These are phyloP conservation scores for Hemicordylus capensis DNA, from an alignment of 2,113 vertebrate genomes.

Conservation along the genomic window DNA sequence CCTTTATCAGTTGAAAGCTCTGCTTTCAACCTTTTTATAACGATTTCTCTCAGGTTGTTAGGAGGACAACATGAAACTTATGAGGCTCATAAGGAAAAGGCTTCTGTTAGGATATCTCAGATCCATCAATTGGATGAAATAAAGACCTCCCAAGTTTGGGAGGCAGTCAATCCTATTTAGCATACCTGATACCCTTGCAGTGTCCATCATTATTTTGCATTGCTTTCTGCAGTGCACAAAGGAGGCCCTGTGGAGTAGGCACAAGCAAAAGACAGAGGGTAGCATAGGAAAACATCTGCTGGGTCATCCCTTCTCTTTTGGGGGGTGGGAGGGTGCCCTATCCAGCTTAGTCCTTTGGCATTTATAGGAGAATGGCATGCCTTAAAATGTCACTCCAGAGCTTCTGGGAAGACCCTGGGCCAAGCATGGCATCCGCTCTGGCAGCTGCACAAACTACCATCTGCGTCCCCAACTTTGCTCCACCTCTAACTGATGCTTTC, in stretches of 20 bases:
- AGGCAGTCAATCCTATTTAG: too few species aligned
- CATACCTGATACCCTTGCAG: neutral
- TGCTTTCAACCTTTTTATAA: too few species aligned
- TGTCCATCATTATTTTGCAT: neutral
- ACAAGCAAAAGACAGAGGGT: neutral
- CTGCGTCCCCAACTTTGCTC: accelerated
- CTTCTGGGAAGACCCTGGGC: neutral
- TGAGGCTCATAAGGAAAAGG: too few species aligned
- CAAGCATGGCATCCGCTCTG: neutral
- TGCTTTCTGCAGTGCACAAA: neutral
- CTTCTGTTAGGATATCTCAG: neutral
- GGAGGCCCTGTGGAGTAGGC: too few species aligned
- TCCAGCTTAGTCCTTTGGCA: neutral
- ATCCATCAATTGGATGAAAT: neutral
- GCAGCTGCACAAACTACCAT: neutral
- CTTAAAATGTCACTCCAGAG: neutral
- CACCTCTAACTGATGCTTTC: neutral
- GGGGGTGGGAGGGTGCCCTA: too few species aligned
- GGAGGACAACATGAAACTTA: neutral
- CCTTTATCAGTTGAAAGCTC: neutral
- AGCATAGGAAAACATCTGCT: neutral
- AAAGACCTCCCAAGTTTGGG: neutral
- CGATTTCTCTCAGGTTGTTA: neutral
- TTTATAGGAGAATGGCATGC: neutral
- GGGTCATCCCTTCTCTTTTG: neutral